Evolutionary conservation across 2,888 invertebrate genomes (phyloP), one percentile per base, ranked within the genome.

Genomic region (Diloba caeruleocephala): DNA sequence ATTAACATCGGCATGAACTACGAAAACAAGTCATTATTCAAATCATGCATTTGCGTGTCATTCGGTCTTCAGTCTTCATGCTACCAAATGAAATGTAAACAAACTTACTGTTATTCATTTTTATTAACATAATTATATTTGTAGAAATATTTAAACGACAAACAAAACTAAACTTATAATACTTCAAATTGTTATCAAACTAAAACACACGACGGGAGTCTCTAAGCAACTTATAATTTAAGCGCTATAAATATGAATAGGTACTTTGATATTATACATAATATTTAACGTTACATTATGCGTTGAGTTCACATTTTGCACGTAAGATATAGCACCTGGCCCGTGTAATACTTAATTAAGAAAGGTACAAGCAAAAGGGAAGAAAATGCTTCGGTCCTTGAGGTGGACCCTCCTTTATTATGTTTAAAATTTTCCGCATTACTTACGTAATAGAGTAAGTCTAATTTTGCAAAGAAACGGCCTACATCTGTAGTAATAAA

Each of bases 371-470:
- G 25, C 23, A 43, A 41, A 54, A 36, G 39, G 52, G 51, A 55
- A 41, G 50, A 52, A 71, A 65, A 55, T 48, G 15, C 37, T 15
- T 23, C 32, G 19, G 37, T 26, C 28, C 53, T 56, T 50, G 34
- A 71, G 54, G 60, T 60, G 56, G 72, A 72, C 64, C 69, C 64
- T 53, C 46, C 56, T 55, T 72, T 64, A 71, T 64, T 57, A 53
- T 39, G 56, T 72, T 68, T 68, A 52, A 72, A 72, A 64, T 71
- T 63, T 51, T 41, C 56, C 25, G 33, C 46, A 26, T 54, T 49
- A 38, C 50, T 54, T 49, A 38, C 50, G 48, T 68, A 63, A 68
- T 54, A 52, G 42, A 61, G 28, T 48, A 15, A 32, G 53, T 56
- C 45, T 50, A 56, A 63, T 71, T 63, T 71, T 68, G 51, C 37